These are phyloP conservation scores for Pristionchus arcanus DNA, from an alignment of 2,888 invertebrate species.

Conservation along the genomic window DNA sequence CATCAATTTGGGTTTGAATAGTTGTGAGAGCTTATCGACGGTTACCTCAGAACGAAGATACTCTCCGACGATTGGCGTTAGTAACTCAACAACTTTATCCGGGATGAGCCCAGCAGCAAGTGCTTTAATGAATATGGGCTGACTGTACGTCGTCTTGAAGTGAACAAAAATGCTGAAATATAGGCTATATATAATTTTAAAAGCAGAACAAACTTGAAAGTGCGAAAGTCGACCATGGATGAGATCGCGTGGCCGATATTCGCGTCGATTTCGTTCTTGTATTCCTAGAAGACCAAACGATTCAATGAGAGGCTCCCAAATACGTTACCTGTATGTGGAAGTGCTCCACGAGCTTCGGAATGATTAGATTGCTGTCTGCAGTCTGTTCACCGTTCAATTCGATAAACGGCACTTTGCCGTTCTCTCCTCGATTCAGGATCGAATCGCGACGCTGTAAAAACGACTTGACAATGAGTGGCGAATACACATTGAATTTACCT, in stretches of 20 bases:
- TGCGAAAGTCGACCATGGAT: slow-evolving; percentile 23
- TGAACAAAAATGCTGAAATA: slow-evolving; percentile 23
- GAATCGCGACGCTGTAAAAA: not conserved
- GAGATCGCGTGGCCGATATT: not conserved
- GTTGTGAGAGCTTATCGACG: too few relatives aligned
- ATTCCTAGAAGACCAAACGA: not conserved
- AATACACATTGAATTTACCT: not conserved
- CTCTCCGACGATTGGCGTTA: not conserved
- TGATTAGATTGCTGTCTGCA: not conserved
- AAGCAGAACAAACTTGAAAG: not conserved
- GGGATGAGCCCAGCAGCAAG: not conserved
- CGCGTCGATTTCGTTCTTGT: not conserved
- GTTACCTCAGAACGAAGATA: not conserved
- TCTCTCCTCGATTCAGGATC: not conserved
- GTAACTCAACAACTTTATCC: not conserved
- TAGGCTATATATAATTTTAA: too few relatives aligned
- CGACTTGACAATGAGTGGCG: not conserved
- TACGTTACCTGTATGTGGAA: not conserved
- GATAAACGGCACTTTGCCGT: slow-evolving; percentile 24
- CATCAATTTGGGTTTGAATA: too few relatives aligned
- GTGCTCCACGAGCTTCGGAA: not conserved
- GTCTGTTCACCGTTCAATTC: slow-evolving; percentile 7
- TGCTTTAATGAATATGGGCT: not conserved
- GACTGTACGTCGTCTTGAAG: slow-evolving; percentile 17
- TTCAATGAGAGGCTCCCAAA: not conserved